These are phyloP conservation scores for Zingel zingel DNA, from an alignment of 2,113 vertebrate genomes.

Conservation along the genomic window DNA sequence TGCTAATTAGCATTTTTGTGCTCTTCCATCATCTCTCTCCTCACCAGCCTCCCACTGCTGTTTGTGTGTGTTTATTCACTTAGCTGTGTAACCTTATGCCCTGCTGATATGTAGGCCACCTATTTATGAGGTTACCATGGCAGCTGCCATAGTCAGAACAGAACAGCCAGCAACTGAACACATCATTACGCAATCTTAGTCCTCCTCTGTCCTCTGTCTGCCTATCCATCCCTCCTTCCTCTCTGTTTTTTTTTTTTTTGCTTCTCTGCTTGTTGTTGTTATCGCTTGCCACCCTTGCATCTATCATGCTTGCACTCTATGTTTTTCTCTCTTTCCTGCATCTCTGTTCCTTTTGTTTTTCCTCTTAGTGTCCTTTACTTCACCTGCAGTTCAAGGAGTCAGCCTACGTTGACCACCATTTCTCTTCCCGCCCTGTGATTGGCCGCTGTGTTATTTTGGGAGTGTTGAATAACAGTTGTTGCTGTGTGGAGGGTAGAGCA, in stretches of 20 bases:
- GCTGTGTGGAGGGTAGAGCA: conserved; percentile 73
- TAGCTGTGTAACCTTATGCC: conserved; percentile 77
- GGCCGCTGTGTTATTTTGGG: conserved; percentile 81
- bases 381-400: conserved; percentile 32
- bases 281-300: neutral
- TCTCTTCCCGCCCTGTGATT: conserved; percentile 58
- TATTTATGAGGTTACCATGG: conserved; percentile 82
- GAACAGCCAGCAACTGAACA: conserved; percentile 61
- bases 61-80: conserved; percentile 71
- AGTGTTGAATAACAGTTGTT: conserved; percentile 78
- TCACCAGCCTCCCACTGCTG: conserved; percentile 20
- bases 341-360: conserved; percentile 1
- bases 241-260: conserved; percentile 7
- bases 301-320: neutral
- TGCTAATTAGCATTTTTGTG: conserved; percentile 12
- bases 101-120: conserved; percentile 74
- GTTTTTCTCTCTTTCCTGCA: neutral
- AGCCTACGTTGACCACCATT: conserved; percentile 49
- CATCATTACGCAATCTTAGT: conserved; percentile 59
- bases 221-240: conserved; percentile 4
- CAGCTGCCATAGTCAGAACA: conserved; percentile 61
- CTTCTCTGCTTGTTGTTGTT: neutral
- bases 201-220: conserved; percentile 45
- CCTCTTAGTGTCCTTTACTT: conserved; percentile 30
- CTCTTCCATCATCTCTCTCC: conserved; percentile 23